Evolutionary conservation across 2,888 invertebrate genomes (phyloP).

Genomic region (Metallyticus violacea): DNA sequence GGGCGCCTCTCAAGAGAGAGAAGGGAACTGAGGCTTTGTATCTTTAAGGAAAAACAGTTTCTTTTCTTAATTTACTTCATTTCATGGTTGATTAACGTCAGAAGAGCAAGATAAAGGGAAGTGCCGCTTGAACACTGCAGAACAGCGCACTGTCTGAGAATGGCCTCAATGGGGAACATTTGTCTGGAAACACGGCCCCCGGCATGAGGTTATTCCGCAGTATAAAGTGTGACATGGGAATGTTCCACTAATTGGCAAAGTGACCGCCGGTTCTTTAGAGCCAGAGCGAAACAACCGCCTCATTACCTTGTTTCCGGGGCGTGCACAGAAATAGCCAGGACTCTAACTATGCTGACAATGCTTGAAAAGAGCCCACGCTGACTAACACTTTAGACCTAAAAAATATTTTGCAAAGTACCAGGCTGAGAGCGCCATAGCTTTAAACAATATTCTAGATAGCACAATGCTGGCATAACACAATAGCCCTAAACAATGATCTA

Average conservation of each 20-base stretch:
- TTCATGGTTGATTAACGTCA: conserved; percentile 30
- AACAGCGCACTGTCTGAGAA: background rate
- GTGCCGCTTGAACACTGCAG: background rate
- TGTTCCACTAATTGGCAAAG: conserved; percentile 13
- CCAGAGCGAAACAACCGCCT: background rate
- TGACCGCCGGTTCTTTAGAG: background rate
- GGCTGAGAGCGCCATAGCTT: no score
- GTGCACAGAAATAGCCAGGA: no score
- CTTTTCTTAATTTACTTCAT: conserved; percentile 31
- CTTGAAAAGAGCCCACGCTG: no score
- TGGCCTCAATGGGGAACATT: background rate
- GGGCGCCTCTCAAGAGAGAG: no score
- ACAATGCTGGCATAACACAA: no score
- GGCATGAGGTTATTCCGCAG: background rate
- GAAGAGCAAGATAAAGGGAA: background rate
- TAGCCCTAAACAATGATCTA: no score
- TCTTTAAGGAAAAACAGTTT: background rate
- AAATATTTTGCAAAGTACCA: no score
- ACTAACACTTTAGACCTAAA: no score
- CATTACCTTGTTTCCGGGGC: background rate
- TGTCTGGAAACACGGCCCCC: no score
- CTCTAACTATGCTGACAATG: no score
- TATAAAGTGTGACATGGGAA: background rate
- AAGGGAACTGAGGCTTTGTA: no score
- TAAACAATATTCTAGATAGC: no score